Conservation (phyloP, 2,797 vertebrate genomes). For the Smutsia temminckii region DNA sequence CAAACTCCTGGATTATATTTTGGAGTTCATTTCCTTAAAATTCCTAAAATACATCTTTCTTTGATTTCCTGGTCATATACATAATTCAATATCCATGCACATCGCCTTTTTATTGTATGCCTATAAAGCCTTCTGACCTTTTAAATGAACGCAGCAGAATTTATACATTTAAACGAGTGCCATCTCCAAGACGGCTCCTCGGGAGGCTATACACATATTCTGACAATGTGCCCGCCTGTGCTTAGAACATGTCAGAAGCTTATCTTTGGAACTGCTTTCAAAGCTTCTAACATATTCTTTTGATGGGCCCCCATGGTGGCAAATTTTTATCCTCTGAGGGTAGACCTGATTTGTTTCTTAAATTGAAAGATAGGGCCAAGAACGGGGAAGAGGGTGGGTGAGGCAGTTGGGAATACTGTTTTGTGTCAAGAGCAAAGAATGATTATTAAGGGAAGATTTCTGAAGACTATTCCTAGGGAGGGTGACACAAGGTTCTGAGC, state of each 20-base stretch:
- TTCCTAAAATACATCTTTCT: not conserved
- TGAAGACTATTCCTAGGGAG: not conserved
- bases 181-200: conserved; percentile 33
- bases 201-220: conserved; percentile 29
- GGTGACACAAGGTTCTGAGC: not conserved
- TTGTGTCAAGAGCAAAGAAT: not conserved
- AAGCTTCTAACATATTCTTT: not conserved
- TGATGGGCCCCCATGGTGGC: not conserved
- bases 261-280: conserved; percentile 28
- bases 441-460: not conserved
- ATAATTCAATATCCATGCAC: conserved; percentile 15
- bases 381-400: not conserved
- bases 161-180: conserved; percentile 57
- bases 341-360: not conserved
- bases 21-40: conserved; percentile 27
- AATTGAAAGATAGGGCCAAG: conserved; percentile 32
- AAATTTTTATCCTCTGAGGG: not conserved
- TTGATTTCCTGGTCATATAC: conserved; percentile 34
- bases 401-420: not conserved
- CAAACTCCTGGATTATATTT: not conserved
- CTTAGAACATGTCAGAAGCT: not conserved
- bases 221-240: not conserved
- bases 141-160: conserved; percentile 59
- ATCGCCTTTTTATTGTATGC: not conserved
- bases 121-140: conserved; percentile 13